Conservation (phyloP, 2,888 invertebrate genomes). For the Muscina levida region DNA sequence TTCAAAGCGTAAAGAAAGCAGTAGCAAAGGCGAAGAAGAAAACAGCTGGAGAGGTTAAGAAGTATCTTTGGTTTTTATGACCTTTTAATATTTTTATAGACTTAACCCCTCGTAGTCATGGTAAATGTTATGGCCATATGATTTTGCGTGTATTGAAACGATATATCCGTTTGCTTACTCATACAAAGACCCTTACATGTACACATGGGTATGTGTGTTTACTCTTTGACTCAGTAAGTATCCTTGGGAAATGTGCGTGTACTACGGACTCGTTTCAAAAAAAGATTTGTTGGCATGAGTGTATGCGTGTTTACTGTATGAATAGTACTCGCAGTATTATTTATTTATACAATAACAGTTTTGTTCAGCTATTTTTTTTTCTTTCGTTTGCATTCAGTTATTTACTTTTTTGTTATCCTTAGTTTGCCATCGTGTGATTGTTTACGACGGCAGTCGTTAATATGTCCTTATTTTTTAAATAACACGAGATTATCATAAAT, state of each 20-base stretch:
- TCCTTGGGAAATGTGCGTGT: too few species aligned
- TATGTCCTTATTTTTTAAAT: slow-evolving; percentile 20
- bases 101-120: slow-evolving; percentile 41
- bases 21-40: not conserved
- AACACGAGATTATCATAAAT: slow-evolving; percentile 15
- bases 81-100: slow-evolving; percentile 68
- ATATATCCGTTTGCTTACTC: not conserved
- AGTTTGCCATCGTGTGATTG: not conserved
- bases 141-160: slow-evolving; percentile 43
- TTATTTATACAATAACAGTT: slow-evolving; percentile 32
- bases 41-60: slow-evolving; percentile 3
- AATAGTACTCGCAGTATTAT: not conserved
- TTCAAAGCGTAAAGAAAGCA: not conserved
- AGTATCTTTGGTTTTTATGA: slow-evolving; percentile 62
- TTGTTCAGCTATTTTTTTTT: slow-evolving; percentile 1
- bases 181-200: not conserved
- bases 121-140: slow-evolving; percentile 47
- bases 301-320: too few species aligned
- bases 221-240: not conserved
- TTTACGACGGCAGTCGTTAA: not conserved
- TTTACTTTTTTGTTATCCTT: not conserved
- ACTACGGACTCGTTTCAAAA: too few species aligned
- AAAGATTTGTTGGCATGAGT: too few species aligned
- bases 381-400: not conserved
- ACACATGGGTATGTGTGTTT: not conserved